Evolutionary conservation across 2,113 vertebrate species (phyloP).

Genomic region (Microcebus lehilahytsara): DNA sequence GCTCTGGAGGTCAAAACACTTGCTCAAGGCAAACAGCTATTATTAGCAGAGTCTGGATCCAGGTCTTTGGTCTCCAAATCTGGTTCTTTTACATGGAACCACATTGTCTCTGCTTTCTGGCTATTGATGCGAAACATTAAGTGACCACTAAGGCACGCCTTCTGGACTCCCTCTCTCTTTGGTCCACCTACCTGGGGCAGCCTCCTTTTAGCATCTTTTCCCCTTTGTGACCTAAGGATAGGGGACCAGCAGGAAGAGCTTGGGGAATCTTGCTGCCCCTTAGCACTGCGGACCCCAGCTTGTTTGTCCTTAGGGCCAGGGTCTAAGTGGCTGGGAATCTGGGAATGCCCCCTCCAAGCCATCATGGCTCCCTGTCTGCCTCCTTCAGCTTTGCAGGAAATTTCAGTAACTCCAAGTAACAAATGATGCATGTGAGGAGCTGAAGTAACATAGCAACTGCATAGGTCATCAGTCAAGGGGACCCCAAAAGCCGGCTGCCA

Average conservation of each 20-base stretch:
- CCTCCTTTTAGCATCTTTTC: neutral
- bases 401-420: neutral
- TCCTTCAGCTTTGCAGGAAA: neutral
- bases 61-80: neutral
- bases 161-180: neutral
- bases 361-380: neutral
- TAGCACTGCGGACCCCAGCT: neutral
- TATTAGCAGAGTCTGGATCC: neutral
- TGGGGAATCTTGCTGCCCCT: neutral
- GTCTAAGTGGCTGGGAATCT: neutral
- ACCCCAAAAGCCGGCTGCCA: neutral
- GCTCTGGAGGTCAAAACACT: neutral
- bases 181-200: neutral
- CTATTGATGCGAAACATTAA: neutral
- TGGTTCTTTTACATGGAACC: neutral
- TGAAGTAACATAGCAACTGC: conserved; percentile 33
- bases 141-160: neutral
- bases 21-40: neutral
- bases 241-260: neutral
- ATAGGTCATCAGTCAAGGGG: conserved; percentile 18
- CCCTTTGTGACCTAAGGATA: neutral
- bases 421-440: conserved; percentile 3
- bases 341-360: neutral
- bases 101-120: neutral
- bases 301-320: neutral